phyloP scores from a whole-genome alignment of 2,797 vertebrate species.

The Microctenopoma stevenorrisi region DNA sequence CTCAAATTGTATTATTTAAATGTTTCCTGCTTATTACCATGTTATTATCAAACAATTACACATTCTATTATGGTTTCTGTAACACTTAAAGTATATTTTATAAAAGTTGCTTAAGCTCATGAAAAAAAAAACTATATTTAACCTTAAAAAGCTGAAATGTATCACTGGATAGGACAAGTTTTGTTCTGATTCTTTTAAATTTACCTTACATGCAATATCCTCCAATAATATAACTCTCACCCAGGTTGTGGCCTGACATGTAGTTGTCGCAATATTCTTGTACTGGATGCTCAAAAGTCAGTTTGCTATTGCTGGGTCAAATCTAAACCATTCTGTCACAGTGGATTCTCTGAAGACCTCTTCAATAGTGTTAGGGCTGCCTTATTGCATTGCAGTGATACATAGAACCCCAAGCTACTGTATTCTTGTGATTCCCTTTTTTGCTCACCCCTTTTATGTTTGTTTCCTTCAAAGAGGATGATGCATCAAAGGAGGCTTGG shows the following conservation, averaged over 20 bases:
- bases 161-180: too few relatives aligned
- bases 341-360: constrained; percentile 64
- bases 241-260: constrained; percentile 31
- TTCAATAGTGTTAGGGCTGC: constrained; percentile 59
- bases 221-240: neutral
- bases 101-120: too few relatives aligned
- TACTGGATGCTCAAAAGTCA: constrained; percentile 55
- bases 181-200: too few relatives aligned
- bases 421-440: constrained; percentile 46
- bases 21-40: too few relatives aligned
- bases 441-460: constrained; percentile 53
- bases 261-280: constrained; percentile 59
- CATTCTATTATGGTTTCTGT: too few relatives aligned
- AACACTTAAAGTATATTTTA: too few relatives aligned
- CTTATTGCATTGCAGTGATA: constrained; percentile 43
- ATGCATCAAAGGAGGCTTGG: constrained; percentile 59
- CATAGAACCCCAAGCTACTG: constrained; percentile 50
- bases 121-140: too few relatives aligned
- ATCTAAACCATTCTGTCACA: constrained; percentile 68
- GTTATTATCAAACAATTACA: too few relatives aligned
- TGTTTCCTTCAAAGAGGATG: constrained; percentile 62
- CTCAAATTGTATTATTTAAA: too few relatives aligned
- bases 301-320: constrained; percentile 56
- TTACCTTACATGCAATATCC: too few relatives aligned
- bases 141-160: too few relatives aligned